Evolutionary conservation across 2,888 invertebrate species (phyloP), one percentile per base, ranked within the genome.

Genomic region (Stenodema calcarata): DNA sequence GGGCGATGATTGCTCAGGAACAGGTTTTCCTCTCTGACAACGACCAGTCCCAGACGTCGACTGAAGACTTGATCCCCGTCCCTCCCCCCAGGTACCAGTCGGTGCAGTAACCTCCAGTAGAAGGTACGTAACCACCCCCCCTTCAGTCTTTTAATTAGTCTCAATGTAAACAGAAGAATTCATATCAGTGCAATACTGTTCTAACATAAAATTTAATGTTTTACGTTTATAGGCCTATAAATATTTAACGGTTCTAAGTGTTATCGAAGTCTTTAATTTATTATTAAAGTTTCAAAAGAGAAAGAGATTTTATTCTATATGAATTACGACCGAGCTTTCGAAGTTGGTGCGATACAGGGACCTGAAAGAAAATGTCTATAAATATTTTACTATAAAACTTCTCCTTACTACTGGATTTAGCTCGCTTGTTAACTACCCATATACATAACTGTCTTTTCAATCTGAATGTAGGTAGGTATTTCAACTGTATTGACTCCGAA

Each of bases 1-100:
- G 98, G 98, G 95, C 95, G 2, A 90, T 92, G 0, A 93, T 89
- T 86, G 86, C 84, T 47, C 88, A 89, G 75, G 89, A 89, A 47
- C 87, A 86, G 54, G 86, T 84, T 41, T 86, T 88, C 44, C 86
- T 89, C 16, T 88, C 88, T 27, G 88, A 88, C 50, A 88, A 89
- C 42, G 89, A 89, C 30, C 88, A 88, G 18, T 88, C 89, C 11
- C 88, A 88, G 50, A 88, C 89, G 16, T 89, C 89, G 9, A 88
- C 88, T 11, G 89, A 89, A 81, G 89, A 89, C 79, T 70, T 89
- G 0, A 79, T 88, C 70, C 88, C 89, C n/a, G 86, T 87, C 14
- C 80, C 86, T 16, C 41, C 88, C 27, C 86, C 87, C 47, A 86
- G 86, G 79, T 88, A 88, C 62, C 88, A 88, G 79, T 82, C 88